Conservation (phyloP, 1,140 invertebrate genomes). For the Psix sp. region DNA sequence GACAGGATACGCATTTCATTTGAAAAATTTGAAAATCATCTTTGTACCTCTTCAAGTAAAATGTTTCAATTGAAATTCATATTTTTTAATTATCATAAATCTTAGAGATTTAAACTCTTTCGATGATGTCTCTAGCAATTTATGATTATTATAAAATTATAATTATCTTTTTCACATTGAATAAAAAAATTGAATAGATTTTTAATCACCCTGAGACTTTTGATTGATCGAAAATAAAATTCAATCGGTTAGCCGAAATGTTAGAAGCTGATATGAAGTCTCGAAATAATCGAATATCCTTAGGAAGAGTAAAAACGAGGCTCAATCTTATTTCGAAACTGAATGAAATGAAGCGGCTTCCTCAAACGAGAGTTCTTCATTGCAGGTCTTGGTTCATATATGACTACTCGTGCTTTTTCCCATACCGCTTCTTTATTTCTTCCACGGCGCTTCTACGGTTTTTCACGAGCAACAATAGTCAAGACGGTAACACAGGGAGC, state of each 20-base stretch:
- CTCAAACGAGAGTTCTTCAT: constrained; percentile 68
- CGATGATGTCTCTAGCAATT: too few species aligned
- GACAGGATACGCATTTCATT: constrained; percentile 22
- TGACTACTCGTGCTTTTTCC: constrained; percentile 54
- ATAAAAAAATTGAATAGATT: too few species aligned
- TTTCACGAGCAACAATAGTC: constrained; percentile 67
- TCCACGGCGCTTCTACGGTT: constrained; percentile 62
- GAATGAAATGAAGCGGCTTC: constrained; percentile 72
- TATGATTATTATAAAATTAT: not conserved
- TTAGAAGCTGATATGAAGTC: constrained; percentile 27
- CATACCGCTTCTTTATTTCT: constrained; percentile 41
- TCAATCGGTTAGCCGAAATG: too few species aligned
- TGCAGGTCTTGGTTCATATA: constrained; percentile 41
- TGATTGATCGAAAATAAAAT: too few species aligned
- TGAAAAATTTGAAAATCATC: constrained; percentile 27
- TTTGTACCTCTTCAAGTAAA: not conserved
- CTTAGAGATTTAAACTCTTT: too few species aligned
- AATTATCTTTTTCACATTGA: not conserved
- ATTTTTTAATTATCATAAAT: not conserved
- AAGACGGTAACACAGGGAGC: constrained; percentile 66
- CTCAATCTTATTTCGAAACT: constrained; percentile 71
- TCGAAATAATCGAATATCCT: constrained; percentile 8
- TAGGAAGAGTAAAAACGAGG: constrained; percentile 46
- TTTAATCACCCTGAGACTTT: too few species aligned
- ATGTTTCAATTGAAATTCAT: constrained; percentile 5